Conservation (phyloP, 2,888 invertebrate species). For the Cenopis cana region DNA sequence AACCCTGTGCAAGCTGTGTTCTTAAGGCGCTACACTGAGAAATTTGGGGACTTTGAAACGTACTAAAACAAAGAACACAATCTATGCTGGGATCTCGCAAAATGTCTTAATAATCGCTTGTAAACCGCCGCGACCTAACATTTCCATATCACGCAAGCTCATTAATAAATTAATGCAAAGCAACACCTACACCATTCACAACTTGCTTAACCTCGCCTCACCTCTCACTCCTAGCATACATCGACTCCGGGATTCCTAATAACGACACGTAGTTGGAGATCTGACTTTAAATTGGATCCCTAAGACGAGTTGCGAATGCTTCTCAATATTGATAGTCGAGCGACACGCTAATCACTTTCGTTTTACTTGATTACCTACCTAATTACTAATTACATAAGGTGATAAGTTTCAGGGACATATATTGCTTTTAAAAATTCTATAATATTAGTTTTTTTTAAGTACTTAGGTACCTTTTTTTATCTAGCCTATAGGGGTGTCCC, state of each 20-base stretch:
- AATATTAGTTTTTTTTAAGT: no score
- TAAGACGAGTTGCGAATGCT: background rate
- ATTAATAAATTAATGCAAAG: constrained; percentile 35
- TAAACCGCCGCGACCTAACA: background rate
- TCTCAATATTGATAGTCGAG: background rate
- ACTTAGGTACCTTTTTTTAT: no score
- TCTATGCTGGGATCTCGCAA: background rate
- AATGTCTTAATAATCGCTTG: constrained; percentile 21
- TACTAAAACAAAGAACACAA: background rate
- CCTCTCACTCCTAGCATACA: background rate
- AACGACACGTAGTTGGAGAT: background rate
- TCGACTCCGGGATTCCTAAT: background rate
- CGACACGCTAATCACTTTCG: constrained; percentile 20
- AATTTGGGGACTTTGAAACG: no score
- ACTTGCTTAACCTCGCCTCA: background rate
- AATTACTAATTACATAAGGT: constrained; percentile 9
- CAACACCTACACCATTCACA: constrained; percentile 5
- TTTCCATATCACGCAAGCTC: constrained; percentile 37
- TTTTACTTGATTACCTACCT: constrained; percentile 32
- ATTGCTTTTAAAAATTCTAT: no score
- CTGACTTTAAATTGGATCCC: background rate
- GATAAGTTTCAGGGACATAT: background rate
- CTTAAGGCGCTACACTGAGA: no score
- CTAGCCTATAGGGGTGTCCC: no score
- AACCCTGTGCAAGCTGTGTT: constrained; percentile 28